A percentile compares a stretch with the other conserved stretches of the same genome.
Evolutionary conservation across 2,888 invertebrate species (phyloP).

Genomic region (Melipona bicolor): DNA sequence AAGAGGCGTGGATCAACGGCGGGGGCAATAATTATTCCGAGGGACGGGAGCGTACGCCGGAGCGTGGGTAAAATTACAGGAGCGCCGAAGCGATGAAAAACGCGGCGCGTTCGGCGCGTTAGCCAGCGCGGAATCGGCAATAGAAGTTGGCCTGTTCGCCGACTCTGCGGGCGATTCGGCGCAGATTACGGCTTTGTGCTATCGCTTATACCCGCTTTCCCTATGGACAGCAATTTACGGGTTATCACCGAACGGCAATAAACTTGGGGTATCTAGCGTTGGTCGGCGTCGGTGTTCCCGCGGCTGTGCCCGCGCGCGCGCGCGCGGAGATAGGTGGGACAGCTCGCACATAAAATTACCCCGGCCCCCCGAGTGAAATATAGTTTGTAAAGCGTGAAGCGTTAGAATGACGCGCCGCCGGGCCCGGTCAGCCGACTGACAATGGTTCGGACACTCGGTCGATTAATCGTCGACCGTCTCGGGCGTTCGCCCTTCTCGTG

Average conservation of each 20-base stretch:
- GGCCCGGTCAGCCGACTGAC: constrained; percentile 20
- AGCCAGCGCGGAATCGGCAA: constrained; percentile 53
- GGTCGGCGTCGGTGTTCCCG: constrained; percentile 60
- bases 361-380: constrained; percentile 63
- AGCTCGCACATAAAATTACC: constrained; percentile 69
- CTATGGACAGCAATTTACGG: constrained; percentile 71
- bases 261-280: constrained; percentile 68
- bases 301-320: constrained; percentile 48
- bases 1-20: constrained; percentile 1
- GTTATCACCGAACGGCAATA: constrained; percentile 73
- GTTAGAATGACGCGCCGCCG: constrained; percentile 54
- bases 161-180: constrained; percentile 65
- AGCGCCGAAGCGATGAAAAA: constrained; percentile 39
- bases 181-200: constrained; percentile 69
- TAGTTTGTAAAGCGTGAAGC: constrained; percentile 63
- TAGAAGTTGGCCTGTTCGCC: constrained; percentile 50
- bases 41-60: constrained; percentile 26
- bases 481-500: neutral
- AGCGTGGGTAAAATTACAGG: constrained; percentile 38
- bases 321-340: constrained; percentile 61
- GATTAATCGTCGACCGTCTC: constrained; percentile 50
- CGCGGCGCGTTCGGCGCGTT: constrained; percentile 8
- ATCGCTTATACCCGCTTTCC: constrained; percentile 66
- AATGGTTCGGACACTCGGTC: constrained; percentile 45
- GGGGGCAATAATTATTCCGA: constrained; percentile 48